Base-by-base conservation (phyloP, 2,113 vertebrate genomes). In the Rhynchomys soricoides region DNA sequence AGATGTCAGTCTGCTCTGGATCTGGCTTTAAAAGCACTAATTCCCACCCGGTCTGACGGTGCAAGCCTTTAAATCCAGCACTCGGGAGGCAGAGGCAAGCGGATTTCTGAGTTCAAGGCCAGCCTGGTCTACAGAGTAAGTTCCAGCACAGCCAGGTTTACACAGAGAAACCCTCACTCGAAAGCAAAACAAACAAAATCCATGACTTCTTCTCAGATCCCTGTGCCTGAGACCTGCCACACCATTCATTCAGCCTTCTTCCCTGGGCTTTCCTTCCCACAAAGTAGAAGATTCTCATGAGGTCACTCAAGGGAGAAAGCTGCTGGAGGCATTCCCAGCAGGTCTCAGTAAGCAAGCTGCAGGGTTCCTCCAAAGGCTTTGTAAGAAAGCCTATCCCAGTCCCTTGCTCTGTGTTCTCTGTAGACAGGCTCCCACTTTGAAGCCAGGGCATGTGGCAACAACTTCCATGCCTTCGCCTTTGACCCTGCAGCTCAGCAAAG, bases 301-400 rank as follows among this genome's bases (percentile, higher is more conserved):
- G 37, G 19, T 1, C 24, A 0, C 11, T 55, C 3, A 7, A 34
- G 12, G 40, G 40, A 12, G 85, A 22, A 24, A 40, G 34, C 3
- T 26, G 31, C 4, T 8, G 1, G 0, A 15, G 31, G 40, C 17
- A 15, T 74, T 55, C 77, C 50, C 21, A 15, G 40, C 45, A 17
- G 48, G 19, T 48, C 6, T 40, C 2, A 0, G 57, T 43, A 45
- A 15, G 2, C 24, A 86, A 34, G 62, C 62, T 12, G 62, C 62
- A n/a, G 11, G 2, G 22, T 48, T 24, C 52, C 71, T 50, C 55
- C 26, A 24, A 9, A 59, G 52, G 26, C 48, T 34, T 45, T 55
- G 13, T 17, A 40, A n/a, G 17, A 73, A 45, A 48, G 1, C 1
- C 0, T 5, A 0, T 55, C 45, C n/a, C 31, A 2, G 34, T 13